A percentile compares a stretch with the other conserved stretches of the same genome.
Evolutionary conservation across 2,113 vertebrate genomes (phyloP).

Genomic region (Coturnix japonica): DNA sequence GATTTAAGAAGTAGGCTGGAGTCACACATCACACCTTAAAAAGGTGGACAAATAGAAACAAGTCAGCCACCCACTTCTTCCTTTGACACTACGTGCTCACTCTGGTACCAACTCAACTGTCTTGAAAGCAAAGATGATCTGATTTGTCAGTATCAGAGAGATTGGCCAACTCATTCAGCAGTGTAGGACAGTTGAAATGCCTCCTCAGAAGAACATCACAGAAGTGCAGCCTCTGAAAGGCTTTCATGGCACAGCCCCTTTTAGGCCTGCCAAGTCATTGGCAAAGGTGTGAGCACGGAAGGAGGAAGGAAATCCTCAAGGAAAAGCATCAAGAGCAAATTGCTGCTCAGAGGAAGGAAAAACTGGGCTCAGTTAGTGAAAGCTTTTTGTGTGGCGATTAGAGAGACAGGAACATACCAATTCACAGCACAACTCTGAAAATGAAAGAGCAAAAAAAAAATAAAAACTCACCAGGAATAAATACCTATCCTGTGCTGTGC

Average conservation of each 20-base stretch:
- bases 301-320: background rate
- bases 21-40: background rate
- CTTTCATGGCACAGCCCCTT: background rate
- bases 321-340: background rate
- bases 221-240: background rate
- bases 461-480: slow-evolving; percentile 89
- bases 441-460: background rate
- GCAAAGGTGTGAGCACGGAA: background rate
- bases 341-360: background rate
- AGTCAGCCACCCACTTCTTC: background rate
- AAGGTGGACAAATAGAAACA: background rate
- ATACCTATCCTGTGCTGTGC: slow-evolving; percentile 93
- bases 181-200: background rate
- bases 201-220: accelerated
- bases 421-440: background rate
- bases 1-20: background rate
- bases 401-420: background rate
- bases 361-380: background rate
- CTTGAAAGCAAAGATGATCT: background rate
- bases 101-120: background rate
- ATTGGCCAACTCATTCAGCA: background rate
- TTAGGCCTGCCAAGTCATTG: background rate
- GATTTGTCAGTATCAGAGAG: accelerated
- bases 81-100: background rate
- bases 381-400: background rate